phyloP scores from a whole-genome alignment of 1,140 invertebrate genomes.

The Tribolium castaneum region DNA sequence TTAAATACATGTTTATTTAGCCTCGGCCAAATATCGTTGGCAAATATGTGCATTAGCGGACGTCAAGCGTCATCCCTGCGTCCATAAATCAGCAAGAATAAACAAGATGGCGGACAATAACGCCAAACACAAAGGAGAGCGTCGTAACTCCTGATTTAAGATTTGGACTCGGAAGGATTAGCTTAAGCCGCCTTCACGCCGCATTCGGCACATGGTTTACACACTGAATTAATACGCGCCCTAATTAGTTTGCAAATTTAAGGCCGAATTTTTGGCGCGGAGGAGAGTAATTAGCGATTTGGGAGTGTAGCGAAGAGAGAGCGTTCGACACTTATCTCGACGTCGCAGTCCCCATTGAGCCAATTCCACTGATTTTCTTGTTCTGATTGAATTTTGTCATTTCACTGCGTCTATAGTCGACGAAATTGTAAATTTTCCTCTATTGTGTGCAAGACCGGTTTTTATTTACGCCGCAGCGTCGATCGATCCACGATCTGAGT shows the following conservation, averaged over 20 bases:
- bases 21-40: neutral
- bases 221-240: no score
- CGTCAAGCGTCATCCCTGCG: conserved; percentile 10
- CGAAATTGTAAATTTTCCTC: conserved; percentile 39
- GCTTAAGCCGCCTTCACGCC: conserved; percentile 40
- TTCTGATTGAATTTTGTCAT: conserved; percentile 48
- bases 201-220: conserved; percentile 15
- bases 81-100: conserved; percentile 50
- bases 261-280: no score
- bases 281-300: neutral
- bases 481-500: neutral
- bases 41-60: conserved; percentile 26
- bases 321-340: conserved; percentile 26
- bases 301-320: neutral
- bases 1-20: neutral
- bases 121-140: conserved; percentile 47
- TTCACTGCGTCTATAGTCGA: conserved; percentile 33
- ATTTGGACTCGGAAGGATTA: conserved; percentile 47
- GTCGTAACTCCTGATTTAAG: conserved; percentile 52
- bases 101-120: conserved; percentile 53
- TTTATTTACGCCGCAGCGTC: neutral
- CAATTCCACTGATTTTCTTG: conserved; percentile 47
- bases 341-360: conserved; percentile 42
- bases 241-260: no score
- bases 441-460: conserved; percentile 7